These are phyloP conservation scores for Meghimatium bilineatum DNA, from an alignment of 2,888 invertebrate genomes.

Conservation along the genomic window DNA sequence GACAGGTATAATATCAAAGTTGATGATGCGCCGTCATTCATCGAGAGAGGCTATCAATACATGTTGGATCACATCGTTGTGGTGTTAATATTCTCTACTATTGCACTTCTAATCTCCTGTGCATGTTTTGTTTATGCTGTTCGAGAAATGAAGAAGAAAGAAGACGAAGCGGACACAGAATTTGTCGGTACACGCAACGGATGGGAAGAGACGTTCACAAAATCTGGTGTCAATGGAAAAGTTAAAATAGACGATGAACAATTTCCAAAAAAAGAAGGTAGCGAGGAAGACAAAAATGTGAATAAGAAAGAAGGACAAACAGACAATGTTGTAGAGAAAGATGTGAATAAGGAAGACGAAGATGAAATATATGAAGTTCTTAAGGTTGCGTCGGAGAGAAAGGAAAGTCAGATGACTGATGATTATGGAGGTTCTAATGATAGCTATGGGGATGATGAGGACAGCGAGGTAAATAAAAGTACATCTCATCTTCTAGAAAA, in stretches of 20 bases:
- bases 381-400: neutral
- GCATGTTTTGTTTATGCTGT: constrained; percentile 7
- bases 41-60: neutral
- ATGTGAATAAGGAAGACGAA: neutral
- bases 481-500: neutral
- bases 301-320: neutral
- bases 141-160: constrained; percentile 10
- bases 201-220: constrained; percentile 13
- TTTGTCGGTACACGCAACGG: constrained; percentile 6
- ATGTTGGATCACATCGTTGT: neutral
- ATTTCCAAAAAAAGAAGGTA: too few species aligned
- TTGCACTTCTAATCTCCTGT: neutral
- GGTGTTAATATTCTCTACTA: neutral
- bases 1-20: constrained; percentile 19
- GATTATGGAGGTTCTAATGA: too few species aligned
- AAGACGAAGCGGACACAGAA: constrained; percentile 32
- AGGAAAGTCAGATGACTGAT: neutral
- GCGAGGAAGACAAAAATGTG: neutral
- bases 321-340: neutral
- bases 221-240: neutral
- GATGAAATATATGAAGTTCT: neutral
- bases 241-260: neutral
- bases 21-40: neutral
- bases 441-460: neutral
- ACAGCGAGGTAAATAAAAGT: neutral